phyloP scores from a whole-genome alignment of 2,113 vertebrate species.

The Entelurus aequoreus region DNA sequence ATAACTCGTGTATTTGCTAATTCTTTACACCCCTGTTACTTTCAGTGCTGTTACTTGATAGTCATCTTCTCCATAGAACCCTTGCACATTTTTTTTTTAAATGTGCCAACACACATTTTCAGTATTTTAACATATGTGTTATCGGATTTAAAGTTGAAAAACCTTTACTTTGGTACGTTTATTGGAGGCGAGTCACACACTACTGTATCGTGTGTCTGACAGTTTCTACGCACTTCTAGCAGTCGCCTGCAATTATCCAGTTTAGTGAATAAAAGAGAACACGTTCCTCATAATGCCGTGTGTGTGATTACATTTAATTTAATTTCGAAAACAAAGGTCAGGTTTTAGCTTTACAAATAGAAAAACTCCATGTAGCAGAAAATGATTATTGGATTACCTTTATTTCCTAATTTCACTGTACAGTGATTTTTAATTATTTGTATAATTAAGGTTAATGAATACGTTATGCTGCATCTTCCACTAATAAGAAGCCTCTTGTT shows the following conservation, averaged over 20 bases:
- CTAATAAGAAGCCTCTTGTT: constrained; percentile 27
- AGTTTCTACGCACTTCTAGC: constrained; percentile 20
- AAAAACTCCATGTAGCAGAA: constrained; percentile 54
- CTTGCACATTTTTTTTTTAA: too few species aligned
- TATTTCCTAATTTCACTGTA: constrained; percentile 71
- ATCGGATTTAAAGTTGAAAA: too few species aligned
- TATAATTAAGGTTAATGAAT: constrained; percentile 63
- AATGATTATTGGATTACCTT: constrained; percentile 57
- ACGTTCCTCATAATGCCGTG: constrained; percentile 36
- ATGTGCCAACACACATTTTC: too few species aligned
- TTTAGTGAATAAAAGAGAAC: constrained; percentile 59
- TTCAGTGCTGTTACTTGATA: too few species aligned
- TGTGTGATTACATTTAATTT: constrained; percentile 51
- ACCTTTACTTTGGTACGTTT: too few species aligned
- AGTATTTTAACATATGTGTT: too few species aligned
- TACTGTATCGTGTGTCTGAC: constrained; percentile 9
- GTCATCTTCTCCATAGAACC: too few species aligned
- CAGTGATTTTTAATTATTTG: constrained; percentile 68
- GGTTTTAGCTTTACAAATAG: constrained; percentile 50
- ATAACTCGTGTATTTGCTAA: too few species aligned
- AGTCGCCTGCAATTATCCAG: constrained; percentile 61
- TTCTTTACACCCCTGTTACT: too few species aligned
- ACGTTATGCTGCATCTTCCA: constrained; percentile 38
- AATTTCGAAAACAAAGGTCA: constrained; percentile 55
- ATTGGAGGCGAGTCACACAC: too few species aligned